Conservation (phyloP, 2,888 invertebrate species). For the Chydorus sphaericus region DNA sequence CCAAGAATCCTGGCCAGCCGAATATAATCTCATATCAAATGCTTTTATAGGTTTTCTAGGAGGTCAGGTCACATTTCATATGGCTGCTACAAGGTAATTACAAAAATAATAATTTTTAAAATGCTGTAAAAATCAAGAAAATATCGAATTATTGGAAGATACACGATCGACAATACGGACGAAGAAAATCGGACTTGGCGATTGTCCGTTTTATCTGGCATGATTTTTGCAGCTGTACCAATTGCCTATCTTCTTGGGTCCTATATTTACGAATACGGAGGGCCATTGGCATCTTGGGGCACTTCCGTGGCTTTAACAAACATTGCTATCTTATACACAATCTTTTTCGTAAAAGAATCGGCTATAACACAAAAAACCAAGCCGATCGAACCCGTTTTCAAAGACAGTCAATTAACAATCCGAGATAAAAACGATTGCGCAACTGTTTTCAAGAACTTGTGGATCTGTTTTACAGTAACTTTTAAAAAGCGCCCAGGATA, state of each 20-base stretch:
- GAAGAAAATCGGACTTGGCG: not conserved
- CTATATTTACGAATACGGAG: constrained; percentile 5
- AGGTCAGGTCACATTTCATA: constrained; percentile 2
- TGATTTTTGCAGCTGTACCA: not conserved
- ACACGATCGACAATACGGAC: not conserved
- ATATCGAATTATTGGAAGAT: too few relatives aligned
- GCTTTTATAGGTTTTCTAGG: constrained; percentile 8
- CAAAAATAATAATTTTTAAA: not conserved
- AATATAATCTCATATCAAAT: constrained; percentile 7
- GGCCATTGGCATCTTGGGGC: not conserved
- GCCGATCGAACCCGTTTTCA: too few relatives aligned
- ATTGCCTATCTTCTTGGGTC: not conserved
- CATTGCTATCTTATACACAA: not conserved
- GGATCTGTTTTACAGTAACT: not conserved
- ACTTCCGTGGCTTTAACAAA: not conserved
- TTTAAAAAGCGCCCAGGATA: not conserved
- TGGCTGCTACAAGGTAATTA: constrained; percentile 8
- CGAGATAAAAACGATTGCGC: not conserved
- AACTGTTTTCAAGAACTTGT: not conserved
- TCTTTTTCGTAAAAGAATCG: not conserved
- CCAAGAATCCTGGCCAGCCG: not conserved
- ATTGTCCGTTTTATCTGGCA: not conserved
- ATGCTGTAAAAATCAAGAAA: not conserved
- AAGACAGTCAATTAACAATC: too few relatives aligned
- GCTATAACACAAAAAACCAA: too few relatives aligned